Percentiles rank a stretch among this genome's conserved stretches.
Conservation (phyloP, 2,797 vertebrate species). For the Gymnoscopelus braueri region DNA sequence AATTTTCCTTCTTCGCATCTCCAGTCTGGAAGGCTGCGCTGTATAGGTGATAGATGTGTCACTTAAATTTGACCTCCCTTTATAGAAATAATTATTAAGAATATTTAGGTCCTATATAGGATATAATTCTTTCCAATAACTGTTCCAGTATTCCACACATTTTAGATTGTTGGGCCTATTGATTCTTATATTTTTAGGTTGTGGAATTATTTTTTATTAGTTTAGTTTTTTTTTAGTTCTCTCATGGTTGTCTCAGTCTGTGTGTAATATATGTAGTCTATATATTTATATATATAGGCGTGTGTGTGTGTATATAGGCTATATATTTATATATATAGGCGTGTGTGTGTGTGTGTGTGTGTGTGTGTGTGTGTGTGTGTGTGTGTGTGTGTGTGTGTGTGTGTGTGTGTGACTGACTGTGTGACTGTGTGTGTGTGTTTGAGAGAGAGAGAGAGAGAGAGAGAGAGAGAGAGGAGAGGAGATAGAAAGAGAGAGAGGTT, state of each 20-base stretch:
- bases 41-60: constrained; percentile 45
- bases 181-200: constrained; percentile 23
- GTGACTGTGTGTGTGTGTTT: constrained; percentile 26
- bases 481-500: constrained; percentile 27
- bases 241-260: no score
- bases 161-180: constrained; percentile 5
- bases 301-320: constrained; percentile 14
- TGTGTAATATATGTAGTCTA: no score
- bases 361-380: constrained; percentile 7
- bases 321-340: no score
- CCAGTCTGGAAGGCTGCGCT: constrained; percentile 30
- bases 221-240: neutral
- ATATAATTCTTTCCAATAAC: constrained; percentile 47
- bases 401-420: neutral
- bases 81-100: constrained; percentile 42
- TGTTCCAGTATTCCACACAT: constrained; percentile 13
- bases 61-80: constrained; percentile 62
- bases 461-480: no score
- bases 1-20: constrained; percentile 1
- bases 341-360: constrained; percentile 5
- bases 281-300: neutral
- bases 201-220: constrained; percentile 50
- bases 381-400: constrained; percentile 8
- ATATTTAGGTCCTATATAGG: constrained; percentile 20
- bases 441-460: neutral